Evolutionary conservation across 2,888 invertebrate species (phyloP), one percentile per base, ranked within the genome.

Genomic region (Hemaris fuciformis): DNA sequence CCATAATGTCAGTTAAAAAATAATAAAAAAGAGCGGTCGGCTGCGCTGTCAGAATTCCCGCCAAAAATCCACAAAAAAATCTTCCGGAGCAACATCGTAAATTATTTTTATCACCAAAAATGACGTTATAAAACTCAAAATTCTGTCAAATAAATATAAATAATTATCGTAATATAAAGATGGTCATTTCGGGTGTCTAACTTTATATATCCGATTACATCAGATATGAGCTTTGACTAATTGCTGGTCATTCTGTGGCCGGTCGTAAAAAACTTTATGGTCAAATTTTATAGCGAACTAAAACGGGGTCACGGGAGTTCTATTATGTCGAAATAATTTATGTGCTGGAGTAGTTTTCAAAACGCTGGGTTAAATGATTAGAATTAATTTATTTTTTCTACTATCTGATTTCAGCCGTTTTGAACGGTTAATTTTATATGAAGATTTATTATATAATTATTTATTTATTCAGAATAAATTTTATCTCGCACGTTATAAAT

Each of bases 211-310:
- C 64, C 56, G 59, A 63, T 64, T 67, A 64, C 66, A 57, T 63
- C 31, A 5, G 75, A 76, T 75, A 76, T 75, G 76, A 60, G 1
- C 18, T 15, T 66, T 60, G 69, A 75, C 72, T 73, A 77, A 77
- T 77, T 73, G 66, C 65, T 22, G 65, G 67, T 68, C 63, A 66
- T 42, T 70, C 68, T 66, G 46, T 56, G 43, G 59, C 25, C 45
- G 64, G 69, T 74, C 69, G 71, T 73, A 74, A 65, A 70, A 67
- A 59, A 66, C 68, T 74, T 76, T 65, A 73, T 69, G 60, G 66
- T 66, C 25, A 62, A 64, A 61, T 73, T 73, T 76, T 66, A 73
- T 72, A 64, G 66, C 70, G 65, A 69, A 75, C 63, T 27, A 42
- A 60, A 60, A 71, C 63, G 64, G 59, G 62, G 63, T 64, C 60